Base-by-base conservation (phyloP, 1,140 invertebrate species). In the Adoxophyes honmai region DNA sequence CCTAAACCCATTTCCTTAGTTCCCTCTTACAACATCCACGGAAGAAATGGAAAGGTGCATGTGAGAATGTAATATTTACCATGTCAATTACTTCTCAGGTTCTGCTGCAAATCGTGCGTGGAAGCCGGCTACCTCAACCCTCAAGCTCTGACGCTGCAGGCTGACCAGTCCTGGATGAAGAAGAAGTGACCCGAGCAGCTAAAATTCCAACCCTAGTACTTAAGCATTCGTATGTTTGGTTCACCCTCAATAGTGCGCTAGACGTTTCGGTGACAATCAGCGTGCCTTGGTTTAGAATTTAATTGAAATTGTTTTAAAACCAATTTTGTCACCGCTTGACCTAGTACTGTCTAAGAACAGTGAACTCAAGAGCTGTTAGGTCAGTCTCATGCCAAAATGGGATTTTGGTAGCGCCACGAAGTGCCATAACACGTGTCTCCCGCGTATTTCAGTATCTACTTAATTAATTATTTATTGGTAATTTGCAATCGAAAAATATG, bases 101-200 rank as follows among this genome's bases (percentile, higher is more conserved):
- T 97, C 92, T 98, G 97, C 81, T 98, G 97, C 86, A 92, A 94
- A 74, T 97, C 96, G 0, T 98, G 97, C 75, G 95, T 96, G 34
- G 88, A 94, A 80, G 95, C 96, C 1, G 96, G 96, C 1, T 94
- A 96, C 67, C 75, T 95, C 7, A 89, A 91, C 48, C 72, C 80
- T 0, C 60, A 62, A 33, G 65, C 73, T 15, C 18, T 73, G 37
- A 63, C 66, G 16, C 61, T 73, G 63, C 77, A 80, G 38, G 67
- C 70, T 0, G 75, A 81, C 71, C 52, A 66, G 38, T 39, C 70
- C 33, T 72, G 62, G 57, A 61, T 53, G 15, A 68, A 61, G 55
- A 76, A 64, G 60, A 74, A 81, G 58, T 69, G 39, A 21, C 57
- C 28, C 37, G n/a, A 3, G 0, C 21, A 28, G 21, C 21, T 28